Percentiles rank a stretch among this genome's conserved stretches.
Conservation (phyloP, 2,797 vertebrate genomes). For the Protonibea diacanthus region DNA sequence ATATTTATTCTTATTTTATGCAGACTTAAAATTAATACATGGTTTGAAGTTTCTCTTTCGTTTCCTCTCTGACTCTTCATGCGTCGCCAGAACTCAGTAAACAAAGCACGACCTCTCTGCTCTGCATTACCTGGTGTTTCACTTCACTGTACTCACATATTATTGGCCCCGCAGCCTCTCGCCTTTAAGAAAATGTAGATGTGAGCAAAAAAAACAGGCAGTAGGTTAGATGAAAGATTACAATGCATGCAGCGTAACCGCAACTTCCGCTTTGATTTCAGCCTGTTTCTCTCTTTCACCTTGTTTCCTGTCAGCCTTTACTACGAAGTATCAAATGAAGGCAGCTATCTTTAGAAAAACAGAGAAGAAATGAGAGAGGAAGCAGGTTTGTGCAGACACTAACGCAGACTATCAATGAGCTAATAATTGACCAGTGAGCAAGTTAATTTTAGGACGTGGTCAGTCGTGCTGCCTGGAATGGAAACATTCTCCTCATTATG, state of each 20-base stretch:
- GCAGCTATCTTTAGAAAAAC: no score
- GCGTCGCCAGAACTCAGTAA: no score
- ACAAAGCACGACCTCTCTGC: neutral
- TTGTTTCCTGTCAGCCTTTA: neutral
- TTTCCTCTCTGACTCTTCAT: neutral
- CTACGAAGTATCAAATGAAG: neutral
- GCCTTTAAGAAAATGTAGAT: neutral
- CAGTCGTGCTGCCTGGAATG: neutral
- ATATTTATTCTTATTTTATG: no score
- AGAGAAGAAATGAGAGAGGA: neutral
- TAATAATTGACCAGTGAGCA: slow-evolving; percentile 3
- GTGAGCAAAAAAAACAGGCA: no score
- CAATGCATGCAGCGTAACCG: no score
- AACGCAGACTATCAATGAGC: neutral
- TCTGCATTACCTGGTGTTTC: neutral
- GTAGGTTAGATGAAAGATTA: neutral
- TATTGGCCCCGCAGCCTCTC: neutral
- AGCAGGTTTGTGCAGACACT: slow-evolving; percentile 5
- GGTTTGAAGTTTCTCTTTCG: neutral
- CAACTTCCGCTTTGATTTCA: neutral
- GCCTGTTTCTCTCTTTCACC: neutral
- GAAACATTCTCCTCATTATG: neutral
- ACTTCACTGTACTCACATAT: neutral
- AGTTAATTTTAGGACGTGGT: slow-evolving; percentile 14
- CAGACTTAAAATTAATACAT: no score